Evolutionary conservation across 2,113 vertebrate species (phyloP).

Genomic region (Boleophthalmus pectinirostris): DNA sequence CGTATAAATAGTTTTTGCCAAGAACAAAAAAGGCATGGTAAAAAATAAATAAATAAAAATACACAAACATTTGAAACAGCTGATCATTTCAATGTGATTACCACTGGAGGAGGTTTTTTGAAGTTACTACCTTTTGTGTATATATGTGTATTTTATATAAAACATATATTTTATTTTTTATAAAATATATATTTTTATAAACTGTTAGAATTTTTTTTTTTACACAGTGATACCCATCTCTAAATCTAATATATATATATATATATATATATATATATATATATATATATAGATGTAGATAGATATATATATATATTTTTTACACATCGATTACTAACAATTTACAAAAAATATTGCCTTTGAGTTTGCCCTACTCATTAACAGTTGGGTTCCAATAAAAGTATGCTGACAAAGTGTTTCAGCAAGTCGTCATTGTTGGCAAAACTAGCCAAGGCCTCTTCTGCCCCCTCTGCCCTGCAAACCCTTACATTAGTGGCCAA

Average conservation of each 20-base stretch:
- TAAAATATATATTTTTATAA: no score
- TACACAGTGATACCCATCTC: no score
- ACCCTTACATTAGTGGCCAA: constrained; percentile 26
- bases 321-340: background rate
- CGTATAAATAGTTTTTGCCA: background rate
- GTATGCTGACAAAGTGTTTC: background rate
- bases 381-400: background rate
- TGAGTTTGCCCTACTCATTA: background rate
- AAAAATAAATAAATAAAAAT: background rate
- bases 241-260: no score
- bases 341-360: background rate
- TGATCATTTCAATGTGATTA: background rate
- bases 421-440: constrained; percentile 21
- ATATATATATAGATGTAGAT: no score
- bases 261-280: no score
- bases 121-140: no score
- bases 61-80: no score
- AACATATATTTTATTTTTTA: no score
- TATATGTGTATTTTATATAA: no score
- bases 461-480: constrained; percentile 16
- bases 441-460: constrained; percentile 18
- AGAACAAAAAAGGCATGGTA: background rate
- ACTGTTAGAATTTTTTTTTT: no score
- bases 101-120: no score
- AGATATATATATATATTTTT: no score